These are phyloP conservation scores for Cactoblastis cactorum DNA, from an alignment of 2,888 invertebrate genomes.

Conservation along the genomic window DNA sequence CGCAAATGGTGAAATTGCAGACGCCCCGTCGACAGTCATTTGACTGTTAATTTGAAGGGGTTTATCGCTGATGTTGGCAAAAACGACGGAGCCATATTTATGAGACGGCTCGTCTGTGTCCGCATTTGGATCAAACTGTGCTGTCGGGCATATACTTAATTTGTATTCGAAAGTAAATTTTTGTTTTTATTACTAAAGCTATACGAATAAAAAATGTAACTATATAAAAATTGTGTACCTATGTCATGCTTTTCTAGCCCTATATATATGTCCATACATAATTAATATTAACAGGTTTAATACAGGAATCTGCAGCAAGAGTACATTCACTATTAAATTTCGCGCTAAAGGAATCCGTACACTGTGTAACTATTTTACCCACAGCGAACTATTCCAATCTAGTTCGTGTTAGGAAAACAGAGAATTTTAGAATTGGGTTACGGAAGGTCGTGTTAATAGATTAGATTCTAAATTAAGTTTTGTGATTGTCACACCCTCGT, in stretches of 20 bases:
- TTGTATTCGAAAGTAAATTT: neutral
- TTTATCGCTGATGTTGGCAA: slow-evolving; percentile 7
- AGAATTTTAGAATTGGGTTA: slow-evolving; percentile 32
- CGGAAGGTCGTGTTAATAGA: slow-evolving; percentile 44
- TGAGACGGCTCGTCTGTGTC: neutral
- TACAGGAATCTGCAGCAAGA: neutral
- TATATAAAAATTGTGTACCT: no score
- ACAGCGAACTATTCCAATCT: slow-evolving; percentile 30
- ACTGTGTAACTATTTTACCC: slow-evolving; percentile 15
- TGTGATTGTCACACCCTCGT: slow-evolving; percentile 56
- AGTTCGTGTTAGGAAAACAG: slow-evolving; percentile 24
- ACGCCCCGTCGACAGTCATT: neutral
- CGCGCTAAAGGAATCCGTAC: neutral
- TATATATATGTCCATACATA: no score
- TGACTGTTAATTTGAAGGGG: slow-evolving; percentile 6
- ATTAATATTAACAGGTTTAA: no score
- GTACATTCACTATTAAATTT: neutral
- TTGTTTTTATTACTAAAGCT: no score
- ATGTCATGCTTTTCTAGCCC: no score
- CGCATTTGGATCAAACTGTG: neutral
- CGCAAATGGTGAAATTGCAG: slow-evolving; percentile 8
- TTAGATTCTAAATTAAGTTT: slow-evolving; percentile 52
- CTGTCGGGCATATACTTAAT: neutral
- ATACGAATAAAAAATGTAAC: neutral
- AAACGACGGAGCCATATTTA: slow-evolving; percentile 5